phyloP scores from a whole-genome alignment of 1,140 invertebrate genomes.

The Cherax destructor region DNA sequence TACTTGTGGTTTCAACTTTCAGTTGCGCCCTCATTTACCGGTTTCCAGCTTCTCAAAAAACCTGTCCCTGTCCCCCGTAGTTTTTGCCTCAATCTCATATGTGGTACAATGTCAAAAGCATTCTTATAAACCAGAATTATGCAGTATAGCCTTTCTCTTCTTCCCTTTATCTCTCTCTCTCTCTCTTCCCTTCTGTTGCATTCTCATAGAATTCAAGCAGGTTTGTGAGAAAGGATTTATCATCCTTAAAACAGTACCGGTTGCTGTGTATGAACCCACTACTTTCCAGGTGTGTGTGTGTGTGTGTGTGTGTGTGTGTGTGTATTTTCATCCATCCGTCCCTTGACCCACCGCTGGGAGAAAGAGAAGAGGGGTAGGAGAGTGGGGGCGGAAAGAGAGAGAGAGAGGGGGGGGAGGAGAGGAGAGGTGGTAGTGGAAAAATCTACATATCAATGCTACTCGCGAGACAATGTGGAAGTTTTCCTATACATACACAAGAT shows the following conservation, averaged over 20 bases:
- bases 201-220: too few species aligned
- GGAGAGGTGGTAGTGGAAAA: background rate
- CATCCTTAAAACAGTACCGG: too few species aligned
- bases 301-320: too few species aligned
- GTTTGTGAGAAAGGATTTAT: too few species aligned
- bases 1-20: background rate
- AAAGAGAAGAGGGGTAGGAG: background rate
- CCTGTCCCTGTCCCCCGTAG: background rate
- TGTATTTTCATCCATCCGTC: too few species aligned
- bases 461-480: background rate
- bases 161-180: too few species aligned
- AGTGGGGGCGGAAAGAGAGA: background rate
- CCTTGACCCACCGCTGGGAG: background rate
- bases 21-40: background rate
- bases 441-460: background rate
- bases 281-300: too few species aligned
- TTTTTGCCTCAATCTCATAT: background rate
- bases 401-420: background rate
- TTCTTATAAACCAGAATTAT: background rate
- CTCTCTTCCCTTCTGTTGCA: too few species aligned
- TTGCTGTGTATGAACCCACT: too few species aligned
- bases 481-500: slow-evolving; percentile 16
- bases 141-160: background rate
- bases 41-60: background rate
- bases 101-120: background rate